Conservation (phyloP, 2,113 vertebrate genomes). For the Elgaria multicarinata region DNA sequence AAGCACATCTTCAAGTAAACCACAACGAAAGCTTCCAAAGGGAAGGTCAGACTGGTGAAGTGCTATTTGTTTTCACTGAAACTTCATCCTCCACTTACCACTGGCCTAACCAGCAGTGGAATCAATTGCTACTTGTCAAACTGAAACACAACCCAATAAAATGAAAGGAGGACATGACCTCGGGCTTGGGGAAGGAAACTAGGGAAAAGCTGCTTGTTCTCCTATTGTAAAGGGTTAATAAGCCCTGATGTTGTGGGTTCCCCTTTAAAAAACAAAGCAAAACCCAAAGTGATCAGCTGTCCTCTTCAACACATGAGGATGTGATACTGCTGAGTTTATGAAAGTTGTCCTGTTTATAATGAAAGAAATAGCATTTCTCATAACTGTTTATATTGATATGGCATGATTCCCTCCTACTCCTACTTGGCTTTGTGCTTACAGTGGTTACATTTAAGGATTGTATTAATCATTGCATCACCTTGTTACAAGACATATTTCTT, state of each 20-base stretch:
- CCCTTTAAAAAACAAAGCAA: background rate
- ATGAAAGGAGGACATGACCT: conserved; percentile 93
- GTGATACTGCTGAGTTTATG: conserved; percentile 59
- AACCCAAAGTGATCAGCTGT: conserved; percentile 38
- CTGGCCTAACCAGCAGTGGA: conserved; percentile 89
- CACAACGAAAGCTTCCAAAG: conserved; percentile 83
- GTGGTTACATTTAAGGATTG: conserved; percentile 43
- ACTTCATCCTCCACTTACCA: conserved; percentile 95
- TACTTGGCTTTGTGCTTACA: conserved; percentile 50
- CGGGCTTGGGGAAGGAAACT: conserved; percentile 47
- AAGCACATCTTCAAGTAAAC: conserved; percentile 70
- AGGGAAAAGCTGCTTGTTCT: conserved; percentile 42
- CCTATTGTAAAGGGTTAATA: conserved; percentile 67
- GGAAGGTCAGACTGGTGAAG: conserved; percentile 84
- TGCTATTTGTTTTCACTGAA: conserved; percentile 99
- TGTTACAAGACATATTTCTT: conserved; percentile 28
- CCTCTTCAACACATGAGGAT: conserved; percentile 57
- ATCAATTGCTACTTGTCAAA: conserved; percentile 99
- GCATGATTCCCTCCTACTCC: conserved; percentile 46
- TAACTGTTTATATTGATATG: conserved; percentile 51
- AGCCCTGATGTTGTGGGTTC: background rate
- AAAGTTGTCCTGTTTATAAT: conserved; percentile 72
- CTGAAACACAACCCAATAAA: conserved; percentile 87
- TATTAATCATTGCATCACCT: conserved; percentile 49
- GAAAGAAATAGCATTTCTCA: conserved; percentile 63